These are phyloP conservation scores for Nymphicus hollandicus DNA, from an alignment of 2,113 vertebrate species.

Conservation along the genomic window DNA sequence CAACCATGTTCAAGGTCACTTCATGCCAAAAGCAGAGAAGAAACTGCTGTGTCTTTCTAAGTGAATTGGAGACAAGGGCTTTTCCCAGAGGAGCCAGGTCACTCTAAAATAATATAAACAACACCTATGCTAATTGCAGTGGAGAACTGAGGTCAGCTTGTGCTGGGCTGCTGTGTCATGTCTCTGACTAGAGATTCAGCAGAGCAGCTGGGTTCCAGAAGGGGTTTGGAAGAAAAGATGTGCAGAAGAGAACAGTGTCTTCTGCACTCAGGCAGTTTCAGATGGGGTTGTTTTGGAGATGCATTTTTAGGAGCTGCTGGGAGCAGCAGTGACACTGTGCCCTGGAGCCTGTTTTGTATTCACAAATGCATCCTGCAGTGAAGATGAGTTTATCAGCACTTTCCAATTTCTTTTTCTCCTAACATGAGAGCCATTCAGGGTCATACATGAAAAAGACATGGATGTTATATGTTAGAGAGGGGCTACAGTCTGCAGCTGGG, in stretches of 20 bases:
- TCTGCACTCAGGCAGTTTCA: neutral
- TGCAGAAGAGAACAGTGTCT: neutral
- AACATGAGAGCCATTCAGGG: neutral
- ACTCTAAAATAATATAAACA: conserved; percentile 17
- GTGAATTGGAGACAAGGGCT: neutral
- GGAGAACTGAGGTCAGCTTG: neutral
- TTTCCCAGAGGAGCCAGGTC: neutral
- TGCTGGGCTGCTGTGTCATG: neutral
- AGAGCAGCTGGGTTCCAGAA: neutral
- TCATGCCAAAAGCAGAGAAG: neutral
- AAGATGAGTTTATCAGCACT: neutral
- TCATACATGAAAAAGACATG: neutral
- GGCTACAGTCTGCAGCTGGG: neutral
- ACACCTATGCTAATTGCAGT: conserved; percentile 1
- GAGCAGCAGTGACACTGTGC: neutral
- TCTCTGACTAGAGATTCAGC: neutral
- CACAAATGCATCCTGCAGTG: neutral
- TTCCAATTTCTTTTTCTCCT: no score
- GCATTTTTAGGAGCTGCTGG: neutral
- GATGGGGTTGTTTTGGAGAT: neutral
- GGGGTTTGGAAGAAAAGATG: neutral
- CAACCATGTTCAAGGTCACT: neutral
- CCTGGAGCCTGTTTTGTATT: neutral
- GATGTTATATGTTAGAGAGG: neutral
- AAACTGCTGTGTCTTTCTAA: neutral